phyloP scores from a whole-genome alignment of 2,797 vertebrate genomes.

The Chrysocyon brachyurus region DNA sequence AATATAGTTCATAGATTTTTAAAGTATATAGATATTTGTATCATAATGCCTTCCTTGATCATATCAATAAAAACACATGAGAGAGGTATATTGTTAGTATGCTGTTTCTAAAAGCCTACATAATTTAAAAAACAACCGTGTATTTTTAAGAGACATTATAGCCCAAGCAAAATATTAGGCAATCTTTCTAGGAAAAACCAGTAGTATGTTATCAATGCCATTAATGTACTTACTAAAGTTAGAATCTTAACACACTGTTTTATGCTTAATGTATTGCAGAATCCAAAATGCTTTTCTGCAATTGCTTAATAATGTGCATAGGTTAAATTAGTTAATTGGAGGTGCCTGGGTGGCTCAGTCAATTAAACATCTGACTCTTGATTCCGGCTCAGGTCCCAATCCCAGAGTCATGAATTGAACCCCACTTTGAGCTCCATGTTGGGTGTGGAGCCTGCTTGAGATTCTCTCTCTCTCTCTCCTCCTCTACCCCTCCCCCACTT shows the following conservation, averaged over 20 bases:
- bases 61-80: neutral
- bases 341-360: neutral
- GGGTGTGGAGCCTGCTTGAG: neutral
- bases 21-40: neutral
- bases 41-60: neutral
- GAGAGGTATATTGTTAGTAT: neutral
- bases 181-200: neutral
- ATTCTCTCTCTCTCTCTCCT: neutral
- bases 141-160: neutral
- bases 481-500: neutral
- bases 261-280: slow-evolving; percentile 32
- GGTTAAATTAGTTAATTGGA: neutral
- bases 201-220: neutral
- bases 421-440: neutral
- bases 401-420: neutral
- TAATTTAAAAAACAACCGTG: neutral
- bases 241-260: neutral
- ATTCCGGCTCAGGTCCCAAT: neutral
- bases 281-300: neutral
- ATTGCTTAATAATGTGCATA: neutral
- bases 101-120: neutral
- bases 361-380: neutral
- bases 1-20: neutral
- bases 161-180: neutral
- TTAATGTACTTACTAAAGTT: slow-evolving; percentile 21